Evolutionary conservation across 2,797 vertebrate genomes (phyloP).

Genomic region (Neomorphus geoffroyi): DNA sequence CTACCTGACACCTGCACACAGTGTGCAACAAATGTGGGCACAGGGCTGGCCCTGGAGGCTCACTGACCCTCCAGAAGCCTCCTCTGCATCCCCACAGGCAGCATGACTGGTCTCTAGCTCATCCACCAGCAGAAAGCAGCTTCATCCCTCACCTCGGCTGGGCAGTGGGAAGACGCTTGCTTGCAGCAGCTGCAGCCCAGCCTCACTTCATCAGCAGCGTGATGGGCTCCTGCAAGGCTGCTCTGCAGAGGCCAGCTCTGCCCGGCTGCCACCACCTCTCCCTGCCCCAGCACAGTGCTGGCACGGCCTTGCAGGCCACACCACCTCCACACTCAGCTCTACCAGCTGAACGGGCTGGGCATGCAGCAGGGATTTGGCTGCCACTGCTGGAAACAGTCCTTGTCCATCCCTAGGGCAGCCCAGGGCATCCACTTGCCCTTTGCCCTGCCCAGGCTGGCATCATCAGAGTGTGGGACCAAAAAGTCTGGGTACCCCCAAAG

Average conservation of each 20-base stretch:
- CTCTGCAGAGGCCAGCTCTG: not conserved
- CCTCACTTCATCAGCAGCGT: rapidly evolving
- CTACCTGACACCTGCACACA: rapidly evolving
- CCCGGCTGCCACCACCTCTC: rapidly evolving
- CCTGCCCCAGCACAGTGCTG: rapidly evolving
- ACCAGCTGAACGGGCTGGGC: rapidly evolving
- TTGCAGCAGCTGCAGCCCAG: not conserved
- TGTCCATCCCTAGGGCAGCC: not conserved
- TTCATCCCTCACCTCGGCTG: not conserved
- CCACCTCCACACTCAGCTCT: not conserved
- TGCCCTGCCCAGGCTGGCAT: not conserved
- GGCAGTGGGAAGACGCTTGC: rapidly evolving
- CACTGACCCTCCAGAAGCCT: not conserved
- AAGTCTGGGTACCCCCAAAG: rapidly evolving
- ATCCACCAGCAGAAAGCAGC: not conserved
- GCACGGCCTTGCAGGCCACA: not conserved
- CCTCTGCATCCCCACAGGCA: rapidly evolving
- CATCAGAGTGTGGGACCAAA: not conserved
- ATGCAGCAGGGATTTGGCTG: not conserved
- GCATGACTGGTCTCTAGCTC: rapidly evolving
- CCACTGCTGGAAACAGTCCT: rapidly evolving
- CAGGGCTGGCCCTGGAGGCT: not conserved
- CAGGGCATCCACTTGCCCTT: not conserved
- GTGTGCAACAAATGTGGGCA: rapidly evolving
- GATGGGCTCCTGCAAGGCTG: rapidly evolving